These are phyloP conservation scores for Dryomyza anilis DNA, from an alignment of 2,888 invertebrate species.

Conservation along the genomic window DNA sequence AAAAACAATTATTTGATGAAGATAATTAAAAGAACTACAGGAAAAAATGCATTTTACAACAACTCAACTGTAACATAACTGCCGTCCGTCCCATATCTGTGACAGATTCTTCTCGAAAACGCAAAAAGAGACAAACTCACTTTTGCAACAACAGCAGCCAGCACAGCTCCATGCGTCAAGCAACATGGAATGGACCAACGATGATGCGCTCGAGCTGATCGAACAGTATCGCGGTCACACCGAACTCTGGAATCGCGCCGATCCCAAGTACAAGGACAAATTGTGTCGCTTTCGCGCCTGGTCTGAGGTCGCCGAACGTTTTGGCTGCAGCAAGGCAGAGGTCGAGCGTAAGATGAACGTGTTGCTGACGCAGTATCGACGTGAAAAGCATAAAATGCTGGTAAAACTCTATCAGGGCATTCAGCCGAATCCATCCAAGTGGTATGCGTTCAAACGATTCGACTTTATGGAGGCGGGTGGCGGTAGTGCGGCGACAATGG, in stretches of 20 bases:
- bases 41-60: too few species aligned
- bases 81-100: neutral
- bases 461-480: conserved; percentile 58
- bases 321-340: conserved; percentile 59
- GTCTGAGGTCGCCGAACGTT: conserved; percentile 59
- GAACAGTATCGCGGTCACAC: conserved; percentile 59
- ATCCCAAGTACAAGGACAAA: conserved; percentile 60
- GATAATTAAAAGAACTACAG: too few species aligned
- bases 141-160: too few species aligned
- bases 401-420: conserved; percentile 58
- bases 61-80: neutral
- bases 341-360: conserved; percentile 61
- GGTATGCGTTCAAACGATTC: conserved; percentile 59
- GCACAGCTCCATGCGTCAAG: conserved; percentile 36
- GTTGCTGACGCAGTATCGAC: conserved; percentile 56
- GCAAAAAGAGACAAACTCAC: too few species aligned
- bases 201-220: conserved; percentile 58
- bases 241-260: conserved; percentile 58
- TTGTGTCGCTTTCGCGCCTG: conserved; percentile 58
- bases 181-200: conserved; percentile 61
- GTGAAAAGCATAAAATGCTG: conserved; percentile 59
- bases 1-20: too few species aligned
- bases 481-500: conserved; percentile 43
- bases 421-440: conserved; percentile 59
- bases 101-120: too few species aligned